phyloP scores from a whole-genome alignment of 1,140 invertebrate genomes.

The Eriocheir sinensis region DNA sequence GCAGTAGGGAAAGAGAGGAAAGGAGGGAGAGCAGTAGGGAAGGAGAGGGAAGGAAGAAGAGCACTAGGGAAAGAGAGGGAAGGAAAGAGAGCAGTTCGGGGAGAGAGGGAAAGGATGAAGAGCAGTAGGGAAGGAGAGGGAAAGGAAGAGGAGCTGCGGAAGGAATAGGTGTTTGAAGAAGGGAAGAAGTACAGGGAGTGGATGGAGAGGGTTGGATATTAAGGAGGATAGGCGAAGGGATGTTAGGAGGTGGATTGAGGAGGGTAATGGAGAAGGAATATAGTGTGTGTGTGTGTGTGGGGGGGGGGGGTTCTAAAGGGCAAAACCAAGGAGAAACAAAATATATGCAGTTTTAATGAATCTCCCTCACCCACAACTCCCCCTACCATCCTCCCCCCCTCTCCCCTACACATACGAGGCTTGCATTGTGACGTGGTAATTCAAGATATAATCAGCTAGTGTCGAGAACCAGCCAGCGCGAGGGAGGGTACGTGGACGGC shows the following conservation, averaged over 20 bases:
- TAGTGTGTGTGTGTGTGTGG: not conserved
- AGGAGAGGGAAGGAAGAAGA: not conserved
- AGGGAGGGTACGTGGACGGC: too few relatives aligned
- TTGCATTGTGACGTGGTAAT: too few relatives aligned
- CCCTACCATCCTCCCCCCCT: too few relatives aligned
- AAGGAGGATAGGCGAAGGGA: not conserved
- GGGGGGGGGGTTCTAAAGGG: not conserved
- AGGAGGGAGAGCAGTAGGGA: not conserved
- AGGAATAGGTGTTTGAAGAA: too few relatives aligned
- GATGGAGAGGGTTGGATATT: too few relatives aligned
- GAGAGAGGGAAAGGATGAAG: not conserved
- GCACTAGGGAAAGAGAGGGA: not conserved
- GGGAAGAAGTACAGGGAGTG: too few relatives aligned
- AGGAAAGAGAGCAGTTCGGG: not conserved
- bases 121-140: not conserved
- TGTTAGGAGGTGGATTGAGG: not conserved
- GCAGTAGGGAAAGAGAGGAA: not conserved
- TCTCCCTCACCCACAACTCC: too few relatives aligned
- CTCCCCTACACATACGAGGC: too few relatives aligned
- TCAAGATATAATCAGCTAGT: too few relatives aligned
- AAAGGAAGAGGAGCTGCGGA: not conserved
- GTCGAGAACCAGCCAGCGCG: too few relatives aligned
- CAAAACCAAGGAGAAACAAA: too few relatives aligned
- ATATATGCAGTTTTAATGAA: too few relatives aligned
- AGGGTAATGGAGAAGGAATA: not conserved